Evolutionary conservation across 2,888 invertebrate species (phyloP), one percentile per base, ranked within the genome.

Genomic region (Parelbella ahira): DNA sequence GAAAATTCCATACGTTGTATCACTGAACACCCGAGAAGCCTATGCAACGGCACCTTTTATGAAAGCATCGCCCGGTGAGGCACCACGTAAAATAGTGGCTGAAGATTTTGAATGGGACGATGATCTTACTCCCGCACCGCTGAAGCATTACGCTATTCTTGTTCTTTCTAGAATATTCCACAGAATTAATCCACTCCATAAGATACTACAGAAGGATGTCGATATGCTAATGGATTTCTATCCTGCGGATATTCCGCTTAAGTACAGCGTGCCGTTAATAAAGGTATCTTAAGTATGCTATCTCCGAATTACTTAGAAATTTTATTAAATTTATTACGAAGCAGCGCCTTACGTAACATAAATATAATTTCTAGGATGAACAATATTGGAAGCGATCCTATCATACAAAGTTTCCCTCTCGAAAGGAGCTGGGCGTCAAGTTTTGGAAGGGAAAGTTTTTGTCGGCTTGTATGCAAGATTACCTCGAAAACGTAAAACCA

Each of bases 361-460:
- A 30, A 21, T 41, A 25, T 28, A 15, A 11, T 61, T 84, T 66
- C 51, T 58, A 88, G 75, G 86, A 91, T 50, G 91, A 92, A 57
- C 86, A 89, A 63, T 93, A 91, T 66, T 93, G 93, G 92, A 77
- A 90, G 59, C 80, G 91, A 37, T 81, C 86, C 5, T 86, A 83
- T 36, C 64, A 64, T 27, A 64, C 60, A 0, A 79, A 76, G 50
- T 88, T 81, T 48, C 80, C 86, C 0, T 57, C 71, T 0, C 68
- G 64, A 19, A 50, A 60, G 42, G 81, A 80, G 45, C 45, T 81
- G 7, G 77, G 74, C 1, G 66, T 91, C 15, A 69, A 79, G 33
- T 92, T 88, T 68, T 93, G 92, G 92, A 84, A 91, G 65, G 88
- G 91, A 6, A 83, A 89, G 53, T 91, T 78, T 62, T 55, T 87